Evolutionary conservation across 2,113 vertebrate genomes (phyloP).

Genomic region (Percina caprodes): DNA sequence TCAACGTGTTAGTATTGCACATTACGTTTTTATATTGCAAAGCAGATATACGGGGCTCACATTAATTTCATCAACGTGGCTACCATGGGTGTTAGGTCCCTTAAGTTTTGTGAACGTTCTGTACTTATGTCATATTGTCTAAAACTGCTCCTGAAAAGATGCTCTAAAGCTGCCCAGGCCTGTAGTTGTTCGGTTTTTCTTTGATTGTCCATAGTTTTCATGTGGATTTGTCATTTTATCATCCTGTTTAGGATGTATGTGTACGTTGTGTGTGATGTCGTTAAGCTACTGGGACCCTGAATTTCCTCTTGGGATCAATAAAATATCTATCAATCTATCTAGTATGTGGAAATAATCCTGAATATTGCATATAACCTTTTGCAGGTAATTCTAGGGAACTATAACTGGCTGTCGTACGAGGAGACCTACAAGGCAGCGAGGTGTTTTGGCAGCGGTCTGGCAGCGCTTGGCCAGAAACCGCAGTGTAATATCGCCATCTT

Average conservation of each 20-base stretch:
- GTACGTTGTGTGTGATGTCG: no score
- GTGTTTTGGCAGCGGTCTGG: constrained; percentile 93
- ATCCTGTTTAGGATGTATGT: no score
- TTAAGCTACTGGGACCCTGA: no score
- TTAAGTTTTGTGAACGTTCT: neutral
- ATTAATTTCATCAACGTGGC: neutral
- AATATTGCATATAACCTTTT: neutral
- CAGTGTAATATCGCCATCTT: constrained; percentile 96
- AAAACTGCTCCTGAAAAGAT: neutral
- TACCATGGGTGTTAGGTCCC: neutral
- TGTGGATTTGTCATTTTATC: neutral
- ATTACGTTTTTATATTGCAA: neutral
- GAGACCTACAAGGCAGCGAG: constrained; percentile 88
- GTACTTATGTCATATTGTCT: neutral
- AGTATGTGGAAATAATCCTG: neutral
- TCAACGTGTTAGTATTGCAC: neutral
- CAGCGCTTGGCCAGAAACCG: constrained; percentile 91
- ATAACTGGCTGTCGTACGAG: constrained; percentile 94
- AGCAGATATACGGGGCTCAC: neutral
- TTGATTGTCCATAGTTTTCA: neutral
- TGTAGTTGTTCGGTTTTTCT: neutral
- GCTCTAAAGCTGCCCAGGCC: neutral
- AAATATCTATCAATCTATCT: no score
- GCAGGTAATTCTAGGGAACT: constrained; percentile 96
- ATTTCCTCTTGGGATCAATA: no score